Evolutionary conservation across 2,888 invertebrate genomes (phyloP), one percentile per base, ranked within the genome.

Genomic region (Ischnura elegans): DNA sequence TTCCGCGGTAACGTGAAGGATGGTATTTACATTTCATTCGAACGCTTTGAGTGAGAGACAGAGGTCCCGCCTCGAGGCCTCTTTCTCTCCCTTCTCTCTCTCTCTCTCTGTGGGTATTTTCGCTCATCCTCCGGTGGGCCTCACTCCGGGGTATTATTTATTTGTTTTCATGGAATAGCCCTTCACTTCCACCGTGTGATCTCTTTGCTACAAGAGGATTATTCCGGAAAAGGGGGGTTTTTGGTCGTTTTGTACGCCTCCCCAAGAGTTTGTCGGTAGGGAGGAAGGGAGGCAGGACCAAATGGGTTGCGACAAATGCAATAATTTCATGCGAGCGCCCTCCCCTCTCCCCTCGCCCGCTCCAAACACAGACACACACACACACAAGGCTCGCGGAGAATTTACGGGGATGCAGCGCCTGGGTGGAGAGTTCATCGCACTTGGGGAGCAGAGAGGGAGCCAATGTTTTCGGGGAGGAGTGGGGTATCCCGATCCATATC

Each of bases 1-100:
- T n/a, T n/a, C n/a, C n/a, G n/a, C n/a, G n/a, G n/a, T n/a, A 36
- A 36, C 76, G 51, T 51, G 76, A 76, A 36, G 76, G 76, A 76
- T 76, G 76, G 6, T 13, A 51, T 51, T 51, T 51, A 76, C 76
- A 16, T 36, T 36, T 76, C 2, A 36, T 36, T 76, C 16, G 10
- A 76, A 76, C 36, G 29, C 76, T 21, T 76, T 36, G 4, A 36
- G 13, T 1, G 61, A 21, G 76, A 76, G 76, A 13, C 25, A 36
- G 76, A 3, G 13, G 36, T 76, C 76, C 10, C 76, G 36, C 13
- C 13, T 76, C 4, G 29, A 36, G 76, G 76, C 29, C 36, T 76
- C 76, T 36, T 5, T 29, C n/a, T n/a, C n/a, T n/a, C n/a, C n/a
- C n/a, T n/a, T n/a, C n/a, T n/a, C n/a, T n/a, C n/a, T n/a, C n/a